Conservation (phyloP, 2,797 vertebrate genomes). For the Alouatta caraya region DNA sequence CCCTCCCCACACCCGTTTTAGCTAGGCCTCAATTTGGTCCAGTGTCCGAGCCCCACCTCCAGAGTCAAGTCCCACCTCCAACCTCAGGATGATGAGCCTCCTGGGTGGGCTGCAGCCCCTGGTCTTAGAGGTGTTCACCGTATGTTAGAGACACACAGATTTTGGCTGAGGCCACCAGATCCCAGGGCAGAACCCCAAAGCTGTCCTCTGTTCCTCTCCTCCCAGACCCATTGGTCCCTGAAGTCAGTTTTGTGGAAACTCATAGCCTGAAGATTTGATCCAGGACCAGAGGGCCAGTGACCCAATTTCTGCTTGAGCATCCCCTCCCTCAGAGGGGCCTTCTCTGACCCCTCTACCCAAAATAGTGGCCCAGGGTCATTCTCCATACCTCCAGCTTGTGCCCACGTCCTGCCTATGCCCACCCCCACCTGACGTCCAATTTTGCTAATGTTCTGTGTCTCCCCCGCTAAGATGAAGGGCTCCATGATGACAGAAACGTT, state of each 20-base stretch:
- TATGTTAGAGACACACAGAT: background rate
- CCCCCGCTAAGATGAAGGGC: background rate
- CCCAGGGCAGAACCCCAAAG: background rate
- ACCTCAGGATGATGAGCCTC: background rate
- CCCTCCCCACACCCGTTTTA: background rate
- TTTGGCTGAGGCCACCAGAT: background rate
- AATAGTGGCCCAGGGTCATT: background rate
- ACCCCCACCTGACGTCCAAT: accelerated
- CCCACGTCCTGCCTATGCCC: background rate
- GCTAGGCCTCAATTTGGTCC: background rate
- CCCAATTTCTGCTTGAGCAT: background rate
- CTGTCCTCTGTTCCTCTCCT: background rate
- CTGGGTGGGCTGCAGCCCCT: too few species aligned
- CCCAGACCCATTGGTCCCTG: background rate
- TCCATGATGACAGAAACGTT: background rate
- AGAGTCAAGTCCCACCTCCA: background rate
- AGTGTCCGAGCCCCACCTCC: background rate
- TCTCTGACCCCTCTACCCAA: background rate
- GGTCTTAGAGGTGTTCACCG: too few species aligned
- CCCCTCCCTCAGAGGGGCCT: background rate
- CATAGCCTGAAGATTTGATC: background rate
- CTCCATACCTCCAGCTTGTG: too few species aligned
- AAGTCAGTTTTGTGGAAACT: background rate
- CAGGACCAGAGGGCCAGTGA: background rate
- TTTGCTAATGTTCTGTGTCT: background rate